Conservation (phyloP, 1,140 invertebrate species). For the Carcinoscorpius rotundicauda region DNA sequence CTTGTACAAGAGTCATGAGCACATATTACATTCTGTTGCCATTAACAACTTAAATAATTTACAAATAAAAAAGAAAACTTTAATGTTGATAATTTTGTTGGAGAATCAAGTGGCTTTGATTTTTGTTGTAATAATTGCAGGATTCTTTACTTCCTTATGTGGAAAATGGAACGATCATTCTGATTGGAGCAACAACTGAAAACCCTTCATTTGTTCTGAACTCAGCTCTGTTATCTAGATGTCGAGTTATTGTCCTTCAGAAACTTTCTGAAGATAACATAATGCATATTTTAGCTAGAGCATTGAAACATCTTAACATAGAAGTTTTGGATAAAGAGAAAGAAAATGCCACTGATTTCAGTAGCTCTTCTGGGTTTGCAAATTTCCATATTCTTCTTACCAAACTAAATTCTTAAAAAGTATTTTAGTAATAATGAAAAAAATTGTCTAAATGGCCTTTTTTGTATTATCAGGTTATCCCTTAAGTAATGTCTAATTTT, state of each 20-base stretch:
- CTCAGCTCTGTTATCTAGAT: constrained; percentile 58
- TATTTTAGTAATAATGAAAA: too few species aligned
- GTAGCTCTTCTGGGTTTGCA: too few species aligned
- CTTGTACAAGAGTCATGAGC: background rate
- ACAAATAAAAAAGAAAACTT: background rate
- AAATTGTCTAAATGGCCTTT: too few species aligned
- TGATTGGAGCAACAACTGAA: constrained; percentile 77
- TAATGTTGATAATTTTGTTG: background rate
- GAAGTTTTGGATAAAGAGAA: too few species aligned
- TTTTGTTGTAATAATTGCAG: constrained; percentile 18
- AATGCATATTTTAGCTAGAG: constrained; percentile 46
- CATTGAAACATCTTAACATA: constrained; percentile 24
- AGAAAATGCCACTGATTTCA: too few species aligned
- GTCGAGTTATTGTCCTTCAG: constrained; percentile 56
- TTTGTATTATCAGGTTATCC: too few species aligned
- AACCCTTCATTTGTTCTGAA: constrained; percentile 78
- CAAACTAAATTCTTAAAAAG: too few species aligned
- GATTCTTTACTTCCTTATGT: constrained; percentile 67
- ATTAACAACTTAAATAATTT: background rate
- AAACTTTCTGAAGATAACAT: constrained; percentile 50
- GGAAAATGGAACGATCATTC: constrained; percentile 62
- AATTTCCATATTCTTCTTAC: too few species aligned
- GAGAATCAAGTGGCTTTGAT: background rate
- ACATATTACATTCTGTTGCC: background rate
- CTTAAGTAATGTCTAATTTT: too few species aligned